phyloP scores from a whole-genome alignment of 2,888 invertebrate genomes.

The Dromius quadrimaculatus region DNA sequence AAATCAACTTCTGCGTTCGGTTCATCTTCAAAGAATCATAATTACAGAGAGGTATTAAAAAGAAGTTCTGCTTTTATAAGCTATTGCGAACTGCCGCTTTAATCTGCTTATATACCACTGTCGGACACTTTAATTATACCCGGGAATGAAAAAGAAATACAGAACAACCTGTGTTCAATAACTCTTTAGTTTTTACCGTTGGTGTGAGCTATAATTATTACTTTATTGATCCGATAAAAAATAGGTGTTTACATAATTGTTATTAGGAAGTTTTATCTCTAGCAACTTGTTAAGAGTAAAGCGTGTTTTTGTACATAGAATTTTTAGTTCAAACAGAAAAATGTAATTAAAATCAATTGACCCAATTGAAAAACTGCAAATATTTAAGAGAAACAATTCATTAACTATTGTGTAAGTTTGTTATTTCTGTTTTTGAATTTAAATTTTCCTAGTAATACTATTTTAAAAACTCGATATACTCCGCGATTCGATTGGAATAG shows the following conservation, averaged over 20 bases:
- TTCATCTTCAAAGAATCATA: not conserved
- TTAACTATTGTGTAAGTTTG: too few species aligned
- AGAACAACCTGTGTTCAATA: not conserved
- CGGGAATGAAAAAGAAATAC: not conserved
- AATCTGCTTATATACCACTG: conserved; percentile 22
- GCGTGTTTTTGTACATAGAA: too few species aligned
- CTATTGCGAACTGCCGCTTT: conserved; percentile 10
- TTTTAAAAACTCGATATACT: too few species aligned
- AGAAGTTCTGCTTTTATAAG: conserved; percentile 8
- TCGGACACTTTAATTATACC: conserved; percentile 37
- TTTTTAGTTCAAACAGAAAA: too few species aligned
- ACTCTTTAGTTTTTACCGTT: not conserved
- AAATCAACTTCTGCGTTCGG: not conserved
- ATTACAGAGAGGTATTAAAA: conserved; percentile 12
- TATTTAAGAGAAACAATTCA: too few species aligned
- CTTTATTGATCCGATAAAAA: conserved; percentile 16
- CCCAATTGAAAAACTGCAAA: too few species aligned
- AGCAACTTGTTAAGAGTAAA: too few species aligned
- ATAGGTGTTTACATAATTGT: conserved; percentile 24
- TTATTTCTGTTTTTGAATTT: too few species aligned
- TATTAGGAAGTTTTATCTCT: conserved; percentile 15
- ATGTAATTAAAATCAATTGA: not conserved
- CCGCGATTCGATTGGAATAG: too few species aligned
- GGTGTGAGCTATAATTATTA: conserved; percentile 6
- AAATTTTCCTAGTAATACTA: too few species aligned